These are phyloP conservation scores for Orchesella flavescens DNA, from an alignment of 2,888 invertebrate genomes.

Conservation along the genomic window DNA sequence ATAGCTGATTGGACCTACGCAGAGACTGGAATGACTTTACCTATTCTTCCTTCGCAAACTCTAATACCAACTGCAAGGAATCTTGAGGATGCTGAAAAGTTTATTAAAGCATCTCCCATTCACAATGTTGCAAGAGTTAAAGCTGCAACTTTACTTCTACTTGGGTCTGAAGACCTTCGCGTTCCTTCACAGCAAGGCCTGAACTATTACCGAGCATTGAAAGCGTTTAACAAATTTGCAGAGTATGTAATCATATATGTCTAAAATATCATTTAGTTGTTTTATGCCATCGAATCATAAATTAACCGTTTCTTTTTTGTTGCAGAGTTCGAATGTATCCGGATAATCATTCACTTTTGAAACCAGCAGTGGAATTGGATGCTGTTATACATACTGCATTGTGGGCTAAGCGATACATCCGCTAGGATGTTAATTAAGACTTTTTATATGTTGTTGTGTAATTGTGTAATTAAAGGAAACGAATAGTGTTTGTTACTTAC, in stretches of 20 bases:
- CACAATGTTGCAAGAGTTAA: slow-evolving; percentile 80
- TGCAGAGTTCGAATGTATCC: slow-evolving; percentile 83
- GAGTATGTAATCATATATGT: too few species aligned
- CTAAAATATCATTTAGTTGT: too few species aligned
- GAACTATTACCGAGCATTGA: slow-evolving; percentile 81
- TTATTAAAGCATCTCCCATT: slow-evolving; percentile 83
- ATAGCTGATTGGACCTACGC: slow-evolving; percentile 84
- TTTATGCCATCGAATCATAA: too few species aligned
- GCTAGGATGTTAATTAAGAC: too few species aligned
- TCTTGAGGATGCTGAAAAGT: slow-evolving; percentile 78
- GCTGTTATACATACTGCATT: slow-evolving; percentile 82
- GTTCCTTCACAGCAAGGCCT: slow-evolving; percentile 86
- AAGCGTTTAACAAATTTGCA: slow-evolving; percentile 80
- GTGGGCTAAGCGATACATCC: slow-evolving; percentile 80
- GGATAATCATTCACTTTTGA: slow-evolving; percentile 84
- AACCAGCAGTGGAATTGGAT: slow-evolving; percentile 83
- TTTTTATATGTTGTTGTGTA: too few species aligned
- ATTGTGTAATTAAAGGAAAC: too few species aligned
- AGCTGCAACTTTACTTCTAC: slow-evolving; percentile 85
- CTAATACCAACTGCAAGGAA: slow-evolving; percentile 72
- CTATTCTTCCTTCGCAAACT: slow-evolving; percentile 23
- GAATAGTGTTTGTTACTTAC: too few species aligned
- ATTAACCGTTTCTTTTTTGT: too few species aligned
- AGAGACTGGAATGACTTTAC: slow-evolving; percentile 70
- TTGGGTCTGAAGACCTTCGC: slow-evolving; percentile 87